Conservation (phyloP, 2,113 vertebrate genomes). For the Macheiramphus alcinus region DNA sequence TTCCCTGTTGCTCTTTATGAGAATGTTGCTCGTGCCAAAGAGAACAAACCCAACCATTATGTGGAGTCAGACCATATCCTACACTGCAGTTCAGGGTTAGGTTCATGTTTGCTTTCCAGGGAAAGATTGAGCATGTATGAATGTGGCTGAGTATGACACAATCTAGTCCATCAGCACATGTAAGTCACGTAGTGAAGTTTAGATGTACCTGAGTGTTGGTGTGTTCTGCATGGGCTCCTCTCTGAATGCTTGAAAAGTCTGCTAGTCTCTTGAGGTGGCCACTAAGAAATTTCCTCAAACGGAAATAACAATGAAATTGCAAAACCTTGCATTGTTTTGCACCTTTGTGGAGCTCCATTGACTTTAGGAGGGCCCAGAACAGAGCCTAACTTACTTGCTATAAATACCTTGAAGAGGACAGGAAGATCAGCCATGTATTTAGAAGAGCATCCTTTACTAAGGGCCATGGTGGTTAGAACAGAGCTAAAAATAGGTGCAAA, state of each 20-base stretch:
- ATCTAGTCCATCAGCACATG: too few relatives aligned
- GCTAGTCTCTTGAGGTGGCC: background rate
- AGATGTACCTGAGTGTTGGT: background rate
- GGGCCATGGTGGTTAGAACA: background rate
- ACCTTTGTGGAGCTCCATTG: background rate
- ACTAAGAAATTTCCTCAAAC: background rate
- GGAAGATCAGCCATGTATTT: background rate
- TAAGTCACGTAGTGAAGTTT: background rate
- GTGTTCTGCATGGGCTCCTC: background rate
- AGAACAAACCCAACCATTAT: background rate
- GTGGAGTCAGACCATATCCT: background rate
- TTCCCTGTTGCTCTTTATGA: background rate
- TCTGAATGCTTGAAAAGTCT: background rate
- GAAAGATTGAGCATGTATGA: background rate
- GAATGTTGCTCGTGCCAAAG: background rate
- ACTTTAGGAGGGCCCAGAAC: background rate
- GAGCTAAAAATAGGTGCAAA: background rate
- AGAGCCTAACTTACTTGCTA: background rate
- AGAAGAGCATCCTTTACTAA: background rate
- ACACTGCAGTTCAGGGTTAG: background rate
- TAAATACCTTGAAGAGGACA: background rate
- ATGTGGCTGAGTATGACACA: background rate
- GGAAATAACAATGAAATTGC: background rate
- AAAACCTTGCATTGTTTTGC: background rate
- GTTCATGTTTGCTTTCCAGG: background rate